Evolutionary conservation across 2,888 invertebrate genomes (phyloP).

Genomic region (Eustalomyia histrio): DNA sequence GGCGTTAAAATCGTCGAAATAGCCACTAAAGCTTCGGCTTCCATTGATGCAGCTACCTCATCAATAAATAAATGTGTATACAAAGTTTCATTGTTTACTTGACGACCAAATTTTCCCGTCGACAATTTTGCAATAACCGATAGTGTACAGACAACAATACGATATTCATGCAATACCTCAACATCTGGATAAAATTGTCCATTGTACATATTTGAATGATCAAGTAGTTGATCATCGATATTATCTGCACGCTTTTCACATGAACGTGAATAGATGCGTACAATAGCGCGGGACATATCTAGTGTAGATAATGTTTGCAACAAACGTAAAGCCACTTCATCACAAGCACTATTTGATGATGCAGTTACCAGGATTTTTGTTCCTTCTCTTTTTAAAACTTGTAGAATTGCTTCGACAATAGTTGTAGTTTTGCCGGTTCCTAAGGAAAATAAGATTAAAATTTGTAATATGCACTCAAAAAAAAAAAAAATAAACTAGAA

Average conservation of each 20-base stretch:
- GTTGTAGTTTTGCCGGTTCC: slow-evolving; percentile 87
- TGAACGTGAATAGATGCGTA: slow-evolving; percentile 80
- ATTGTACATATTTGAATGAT: slow-evolving; percentile 79
- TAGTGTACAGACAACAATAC: slow-evolving; percentile 84
- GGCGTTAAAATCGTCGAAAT: slow-evolving; percentile 42
- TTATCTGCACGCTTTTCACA: slow-evolving; percentile 77
- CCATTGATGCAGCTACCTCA: slow-evolving; percentile 87
- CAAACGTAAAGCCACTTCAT: slow-evolving; percentile 82
- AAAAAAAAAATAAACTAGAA: too few species aligned
- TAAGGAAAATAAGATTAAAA: slow-evolving; percentile 66
- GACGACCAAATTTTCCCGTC: slow-evolving; percentile 77
- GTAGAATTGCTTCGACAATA: slow-evolving; percentile 85
- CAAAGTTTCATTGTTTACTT: slow-evolving; percentile 44
- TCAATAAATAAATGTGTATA: slow-evolving; percentile 88
- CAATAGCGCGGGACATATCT: slow-evolving; percentile 71
- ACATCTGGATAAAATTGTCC: slow-evolving; percentile 79
- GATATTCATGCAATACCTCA: slow-evolving; percentile 80
- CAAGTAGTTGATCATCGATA: slow-evolving; percentile 75
- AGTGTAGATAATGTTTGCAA: slow-evolving; percentile 68
- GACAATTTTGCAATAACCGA: slow-evolving; percentile 80
- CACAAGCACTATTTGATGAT: slow-evolving; percentile 87
- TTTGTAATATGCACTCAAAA: not conserved
- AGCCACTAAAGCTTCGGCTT: slow-evolving; percentile 85
- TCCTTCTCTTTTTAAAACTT: slow-evolving; percentile 78
- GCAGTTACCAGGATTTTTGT: slow-evolving; percentile 83